Evolutionary conservation across 2,888 invertebrate species (phyloP), one percentile per base, ranked within the genome.

Genomic region (Acanthosoma haemorrhoidale): DNA sequence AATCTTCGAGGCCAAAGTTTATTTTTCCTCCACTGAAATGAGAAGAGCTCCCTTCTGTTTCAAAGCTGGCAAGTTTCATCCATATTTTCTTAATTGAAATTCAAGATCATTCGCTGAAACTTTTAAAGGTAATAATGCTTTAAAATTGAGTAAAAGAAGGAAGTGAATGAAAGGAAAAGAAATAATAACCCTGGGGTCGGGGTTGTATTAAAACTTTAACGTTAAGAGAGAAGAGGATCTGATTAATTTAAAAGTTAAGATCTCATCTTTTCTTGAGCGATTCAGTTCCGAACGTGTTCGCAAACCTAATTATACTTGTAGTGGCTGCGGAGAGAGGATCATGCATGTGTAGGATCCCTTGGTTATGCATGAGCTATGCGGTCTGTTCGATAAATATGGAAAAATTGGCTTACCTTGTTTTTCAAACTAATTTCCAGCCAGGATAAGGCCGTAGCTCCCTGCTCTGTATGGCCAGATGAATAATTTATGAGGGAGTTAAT

Each of bases 371-470:
- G 51, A 51, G 51, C 51, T 25, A 51, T 25, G 29, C 25, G 25
- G n/a, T 51, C n/a, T n/a, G 2, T n/a, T 25, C 51, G 51, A 51
- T 21, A 51, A 51, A 51, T 51, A 51, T 51, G 51, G 51, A 51
- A 51, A 51, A 51, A 51, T 51, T 51, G 51, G 51, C 51, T 51
- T 51, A 25, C 25, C 51, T 51, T 51, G 51, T 51, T 51, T 51
- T 51, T 51, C 25, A 21, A 51, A 51, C 51, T 51, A 51, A 51
- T 51, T 51, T 51, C 29, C 51, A 25, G n/a, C 51, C n/a, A n/a
- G n/a, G n/a, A n/a, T n/a, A n/a, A n/a, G n/a, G n/a, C n/a, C n/a
- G n/a, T n/a, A 51, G 21, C 25, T 51, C 51, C 29, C 51, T 25
- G 51, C 51, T 6, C 21, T 25, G 25, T 51, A 25, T 51, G 51